Conservation (phyloP, 2,797 vertebrate genomes). For the Acrocephalus scirpaceus region DNA sequence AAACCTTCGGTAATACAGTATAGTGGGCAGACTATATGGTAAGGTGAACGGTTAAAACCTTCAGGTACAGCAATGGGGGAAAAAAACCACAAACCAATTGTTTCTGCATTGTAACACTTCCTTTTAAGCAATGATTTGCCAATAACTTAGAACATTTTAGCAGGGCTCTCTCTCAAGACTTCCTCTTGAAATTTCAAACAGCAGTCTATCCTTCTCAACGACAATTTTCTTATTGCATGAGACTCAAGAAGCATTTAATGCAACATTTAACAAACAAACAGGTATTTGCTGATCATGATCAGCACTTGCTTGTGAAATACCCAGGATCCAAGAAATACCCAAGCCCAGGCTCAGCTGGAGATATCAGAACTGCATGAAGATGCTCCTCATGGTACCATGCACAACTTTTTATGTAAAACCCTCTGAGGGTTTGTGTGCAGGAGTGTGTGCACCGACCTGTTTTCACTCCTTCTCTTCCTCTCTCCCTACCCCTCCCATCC, state of each 20-base stretch:
- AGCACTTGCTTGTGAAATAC: background rate
- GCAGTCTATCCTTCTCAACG: background rate
- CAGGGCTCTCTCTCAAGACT: background rate
- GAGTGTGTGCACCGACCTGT: background rate
- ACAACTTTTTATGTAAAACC: background rate
- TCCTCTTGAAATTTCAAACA: background rate
- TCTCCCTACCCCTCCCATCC: background rate
- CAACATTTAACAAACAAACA: background rate
- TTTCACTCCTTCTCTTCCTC: background rate
- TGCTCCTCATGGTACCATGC: background rate
- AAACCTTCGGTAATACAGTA: background rate
- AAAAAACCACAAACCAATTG: background rate
- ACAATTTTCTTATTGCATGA: background rate
- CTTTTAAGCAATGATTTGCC: constrained; percentile 48
- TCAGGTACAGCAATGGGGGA: background rate
- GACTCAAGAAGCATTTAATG: background rate
- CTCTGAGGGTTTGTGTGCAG: background rate
- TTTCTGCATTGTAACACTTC: constrained; percentile 41
- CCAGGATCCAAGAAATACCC: background rate
- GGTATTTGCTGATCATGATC: background rate
- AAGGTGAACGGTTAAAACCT: background rate
- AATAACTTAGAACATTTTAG: background rate
- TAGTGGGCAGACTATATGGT: background rate
- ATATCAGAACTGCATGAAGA: background rate
- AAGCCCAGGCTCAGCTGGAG: background rate